Percentiles rank a stretch among this genome's conserved stretches.
Evolutionary conservation across 1,140 invertebrate genomes (phyloP).

Genomic region (Brachionus rubens): DNA sequence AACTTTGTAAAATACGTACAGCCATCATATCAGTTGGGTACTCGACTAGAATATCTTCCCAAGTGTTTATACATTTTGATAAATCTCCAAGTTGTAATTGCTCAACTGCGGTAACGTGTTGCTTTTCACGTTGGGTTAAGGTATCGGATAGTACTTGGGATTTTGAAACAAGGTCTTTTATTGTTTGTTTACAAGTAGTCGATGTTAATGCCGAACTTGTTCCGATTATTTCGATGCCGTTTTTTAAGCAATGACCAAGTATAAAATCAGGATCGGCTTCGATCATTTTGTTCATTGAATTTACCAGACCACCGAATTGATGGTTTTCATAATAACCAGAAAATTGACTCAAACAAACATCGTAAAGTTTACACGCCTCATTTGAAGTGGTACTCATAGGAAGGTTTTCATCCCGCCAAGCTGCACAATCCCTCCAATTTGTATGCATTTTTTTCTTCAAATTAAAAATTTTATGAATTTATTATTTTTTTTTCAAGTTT

Average conservation of each 20-base stretch:
- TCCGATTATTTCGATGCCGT: constrained; percentile 61
- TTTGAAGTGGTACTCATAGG: constrained; percentile 60
- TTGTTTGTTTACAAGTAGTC: not conserved
- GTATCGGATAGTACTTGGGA: not conserved
- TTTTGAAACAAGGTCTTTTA: not conserved
- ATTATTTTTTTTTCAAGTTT: no score
- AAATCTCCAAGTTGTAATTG: not conserved
- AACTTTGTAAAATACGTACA: constrained; percentile 64
- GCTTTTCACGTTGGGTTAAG: not conserved
- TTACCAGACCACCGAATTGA: constrained; percentile 43
- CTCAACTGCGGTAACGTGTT: constrained; percentile 6
- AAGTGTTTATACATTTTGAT: constrained; percentile 56
- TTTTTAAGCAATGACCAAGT: constrained; percentile 61
- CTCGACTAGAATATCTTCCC: constrained; percentile 63
- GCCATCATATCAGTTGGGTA: constrained; percentile 64
- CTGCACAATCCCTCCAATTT: constrained; percentile 41
- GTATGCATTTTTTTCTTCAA: not conserved
- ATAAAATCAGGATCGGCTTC: constrained; percentile 63
- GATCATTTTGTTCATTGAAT: constrained; percentile 58
- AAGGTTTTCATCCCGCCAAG: constrained; percentile 58
- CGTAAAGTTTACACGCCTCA: constrained; percentile 62
- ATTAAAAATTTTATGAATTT: not conserved
- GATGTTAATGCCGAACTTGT: constrained; percentile 52
- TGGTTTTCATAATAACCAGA: constrained; percentile 50
- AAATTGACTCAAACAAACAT: constrained; percentile 60